phyloP scores from a whole-genome alignment of 2,888 invertebrate genomes.

The Pseudococcus jackbeardsleyi region DNA sequence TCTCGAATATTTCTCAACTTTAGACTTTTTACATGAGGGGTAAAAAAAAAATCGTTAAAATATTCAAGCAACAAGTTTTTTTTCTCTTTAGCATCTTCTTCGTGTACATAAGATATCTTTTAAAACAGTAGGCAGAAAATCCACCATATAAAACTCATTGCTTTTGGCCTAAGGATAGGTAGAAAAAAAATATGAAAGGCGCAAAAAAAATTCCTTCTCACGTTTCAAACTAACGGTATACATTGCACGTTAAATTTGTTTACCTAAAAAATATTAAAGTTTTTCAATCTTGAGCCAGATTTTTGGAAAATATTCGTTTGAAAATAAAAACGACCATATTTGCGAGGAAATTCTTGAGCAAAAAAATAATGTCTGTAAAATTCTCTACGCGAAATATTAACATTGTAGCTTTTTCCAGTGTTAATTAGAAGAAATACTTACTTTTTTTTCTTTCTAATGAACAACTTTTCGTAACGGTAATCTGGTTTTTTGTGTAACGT shows the following conservation, averaged over 20 bases:
- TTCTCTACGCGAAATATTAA: conserved; percentile 5
- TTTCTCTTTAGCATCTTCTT: background rate
- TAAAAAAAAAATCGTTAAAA: conserved; percentile 9
- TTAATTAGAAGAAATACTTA: conserved; percentile 30
- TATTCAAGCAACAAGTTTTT: conserved; percentile 44
- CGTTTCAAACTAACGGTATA: background rate
- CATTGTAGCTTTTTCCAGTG: background rate
- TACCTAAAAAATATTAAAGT: conserved; percentile 21
- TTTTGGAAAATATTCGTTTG: background rate
- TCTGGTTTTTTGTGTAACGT: conserved; percentile 24
- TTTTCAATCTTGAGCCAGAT: conserved; percentile 4
- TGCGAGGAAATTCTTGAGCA: background rate
- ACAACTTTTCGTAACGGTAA: conserved; percentile 39
- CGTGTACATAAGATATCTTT: background rate
- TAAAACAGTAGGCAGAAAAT: conserved; percentile 15
- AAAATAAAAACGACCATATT: background rate
- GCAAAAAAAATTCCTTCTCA: background rate
- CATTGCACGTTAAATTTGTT: background rate
- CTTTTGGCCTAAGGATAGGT: background rate
- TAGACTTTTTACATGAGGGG: background rate
- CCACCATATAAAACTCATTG: conserved; percentile 17
- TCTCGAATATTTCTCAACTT: background rate
- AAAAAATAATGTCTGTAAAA: background rate
- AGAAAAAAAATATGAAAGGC: background rate
- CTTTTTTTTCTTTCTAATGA: background rate